Percentiles rank a stretch among this genome's conserved stretches.
phyloP scores from a whole-genome alignment of 2,113 vertebrate genomes.

The Rhinolophus sinicus region DNA sequence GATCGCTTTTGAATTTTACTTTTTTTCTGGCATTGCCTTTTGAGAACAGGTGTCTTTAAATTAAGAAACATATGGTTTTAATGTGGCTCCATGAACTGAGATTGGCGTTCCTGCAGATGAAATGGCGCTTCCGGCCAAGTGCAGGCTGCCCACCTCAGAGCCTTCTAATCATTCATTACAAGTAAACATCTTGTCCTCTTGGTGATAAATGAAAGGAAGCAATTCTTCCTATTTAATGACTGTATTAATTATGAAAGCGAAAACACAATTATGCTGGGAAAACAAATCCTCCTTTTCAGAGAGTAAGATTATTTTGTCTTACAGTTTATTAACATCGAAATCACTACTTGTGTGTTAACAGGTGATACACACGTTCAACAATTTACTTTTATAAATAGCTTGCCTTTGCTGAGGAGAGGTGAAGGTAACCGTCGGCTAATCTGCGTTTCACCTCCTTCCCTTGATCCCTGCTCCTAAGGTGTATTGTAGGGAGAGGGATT shows the following conservation, averaged over 20 bases:
- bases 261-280: conserved; percentile 37
- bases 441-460: background rate
- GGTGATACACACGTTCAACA: background rate
- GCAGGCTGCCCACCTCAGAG: conserved; percentile 13
- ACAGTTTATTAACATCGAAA: background rate
- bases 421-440: background rate
- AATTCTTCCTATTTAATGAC: conserved; percentile 18
- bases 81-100: conserved; percentile 48
- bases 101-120: conserved; percentile 65
- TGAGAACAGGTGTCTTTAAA: conserved; percentile 78
- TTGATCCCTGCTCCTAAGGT: background rate
- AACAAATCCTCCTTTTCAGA: conserved; percentile 46
- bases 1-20: conserved; percentile 58
- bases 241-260: conserved; percentile 6
- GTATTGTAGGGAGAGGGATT: background rate
- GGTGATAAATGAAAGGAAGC: conserved; percentile 48
- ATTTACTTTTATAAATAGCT: background rate
- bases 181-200: conserved; percentile 36
- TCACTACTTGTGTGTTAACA: background rate
- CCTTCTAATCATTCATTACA: conserved; percentile 25
- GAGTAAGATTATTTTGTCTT: conserved; percentile 40
- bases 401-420: background rate
- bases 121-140: background rate
- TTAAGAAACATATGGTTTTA: conserved; percentile 78
- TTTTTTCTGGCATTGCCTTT: conserved; percentile 70